A percentile compares a stretch with the other conserved stretches of the same genome.
Conservation (phyloP, 35 echinoderm and acorn worm genomes). For the Apostichopus parvimensis region DNA sequence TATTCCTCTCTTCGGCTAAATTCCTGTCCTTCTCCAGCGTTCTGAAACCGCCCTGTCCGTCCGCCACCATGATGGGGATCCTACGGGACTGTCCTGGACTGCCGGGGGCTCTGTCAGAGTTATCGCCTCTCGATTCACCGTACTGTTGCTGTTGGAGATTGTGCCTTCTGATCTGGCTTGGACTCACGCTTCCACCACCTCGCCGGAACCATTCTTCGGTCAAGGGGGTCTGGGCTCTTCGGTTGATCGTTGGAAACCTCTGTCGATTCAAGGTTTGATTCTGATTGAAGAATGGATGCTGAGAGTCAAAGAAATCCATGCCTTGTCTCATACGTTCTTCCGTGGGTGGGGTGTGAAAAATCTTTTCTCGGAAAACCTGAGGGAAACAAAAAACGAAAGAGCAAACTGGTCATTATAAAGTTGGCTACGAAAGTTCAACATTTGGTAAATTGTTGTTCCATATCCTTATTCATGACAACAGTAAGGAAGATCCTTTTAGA, state of each 20-base stretch:
- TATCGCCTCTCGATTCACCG: not conserved
- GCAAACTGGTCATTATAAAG: not conserved
- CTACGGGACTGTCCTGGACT: constrained; percentile 36
- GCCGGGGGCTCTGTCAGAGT: not conserved
- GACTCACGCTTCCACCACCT: constrained; percentile 32
- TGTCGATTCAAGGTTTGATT: constrained; percentile 48
- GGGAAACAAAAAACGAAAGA: not conserved
- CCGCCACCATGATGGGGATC: constrained; percentile 50
- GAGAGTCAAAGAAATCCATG: constrained; percentile 36
- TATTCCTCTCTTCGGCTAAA: not conserved
- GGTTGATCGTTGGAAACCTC: constrained; percentile 38
- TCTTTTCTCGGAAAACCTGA: constrained; percentile 51
- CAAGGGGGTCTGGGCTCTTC: constrained; percentile 3
- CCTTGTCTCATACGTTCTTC: constrained; percentile 28
- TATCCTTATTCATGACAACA: too few species aligned
- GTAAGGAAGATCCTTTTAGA: too few species aligned
- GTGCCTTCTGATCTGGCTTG: constrained; percentile 30
- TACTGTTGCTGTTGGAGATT: constrained; percentile 17
- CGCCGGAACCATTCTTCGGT: constrained; percentile 41
- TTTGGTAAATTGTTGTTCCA: not conserved
- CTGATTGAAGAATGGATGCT: constrained; percentile 24
- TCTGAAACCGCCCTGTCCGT: constrained; percentile 40
- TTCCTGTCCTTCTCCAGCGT: constrained; percentile 34
- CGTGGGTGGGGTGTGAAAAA: constrained; percentile 26
- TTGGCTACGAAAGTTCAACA: not conserved